These are phyloP conservation scores for Oncorhynchus keta DNA, from an alignment of 2,113 vertebrate genomes.

Conservation along the genomic window DNA sequence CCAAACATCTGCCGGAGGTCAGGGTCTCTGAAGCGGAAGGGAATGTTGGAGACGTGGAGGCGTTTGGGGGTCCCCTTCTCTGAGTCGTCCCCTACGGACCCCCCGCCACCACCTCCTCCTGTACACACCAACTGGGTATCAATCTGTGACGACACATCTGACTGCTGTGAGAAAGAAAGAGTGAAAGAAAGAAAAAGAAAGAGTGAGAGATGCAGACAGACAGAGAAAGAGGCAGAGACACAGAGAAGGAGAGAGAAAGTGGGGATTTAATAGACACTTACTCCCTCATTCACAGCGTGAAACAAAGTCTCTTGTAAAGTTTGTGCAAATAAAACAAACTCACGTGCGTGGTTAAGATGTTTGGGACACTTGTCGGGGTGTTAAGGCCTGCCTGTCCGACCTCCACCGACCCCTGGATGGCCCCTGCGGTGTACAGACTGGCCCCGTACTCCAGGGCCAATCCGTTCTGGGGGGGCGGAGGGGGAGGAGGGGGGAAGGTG, in stretches of 20 bases:
- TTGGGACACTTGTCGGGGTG: constrained; percentile 56
- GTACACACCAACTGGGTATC: constrained; percentile 79
- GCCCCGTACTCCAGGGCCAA: constrained; percentile 75
- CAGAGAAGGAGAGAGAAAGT: not conserved
- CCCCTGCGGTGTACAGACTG: constrained; percentile 69
- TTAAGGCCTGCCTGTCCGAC: constrained; percentile 54
- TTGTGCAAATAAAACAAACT: constrained; percentile 45
- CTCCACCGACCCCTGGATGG: constrained; percentile 73
- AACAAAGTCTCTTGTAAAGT: not conserved
- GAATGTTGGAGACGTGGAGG: constrained; percentile 99
- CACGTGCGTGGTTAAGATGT: constrained; percentile 70
- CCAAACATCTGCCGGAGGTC: constrained; percentile 99
- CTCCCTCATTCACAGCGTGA: not conserved
- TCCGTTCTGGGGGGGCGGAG: constrained; percentile 79
- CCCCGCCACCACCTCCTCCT: constrained; percentile 60
- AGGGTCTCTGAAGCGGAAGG: constrained; percentile 97
- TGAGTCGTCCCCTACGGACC: constrained; percentile 74
- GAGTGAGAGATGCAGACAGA: not conserved
- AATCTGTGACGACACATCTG: constrained; percentile 90
- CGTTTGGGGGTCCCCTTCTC: constrained; percentile 96
- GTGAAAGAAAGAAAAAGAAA: too few relatives aligned
- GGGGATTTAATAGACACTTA: not conserved
- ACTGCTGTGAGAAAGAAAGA: constrained; percentile 74
- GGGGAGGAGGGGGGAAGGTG: constrained; percentile 75
- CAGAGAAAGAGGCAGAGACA: too few relatives aligned